Conservation (phyloP, 2,797 vertebrate genomes). For the Sebastes aleutianus region DNA sequence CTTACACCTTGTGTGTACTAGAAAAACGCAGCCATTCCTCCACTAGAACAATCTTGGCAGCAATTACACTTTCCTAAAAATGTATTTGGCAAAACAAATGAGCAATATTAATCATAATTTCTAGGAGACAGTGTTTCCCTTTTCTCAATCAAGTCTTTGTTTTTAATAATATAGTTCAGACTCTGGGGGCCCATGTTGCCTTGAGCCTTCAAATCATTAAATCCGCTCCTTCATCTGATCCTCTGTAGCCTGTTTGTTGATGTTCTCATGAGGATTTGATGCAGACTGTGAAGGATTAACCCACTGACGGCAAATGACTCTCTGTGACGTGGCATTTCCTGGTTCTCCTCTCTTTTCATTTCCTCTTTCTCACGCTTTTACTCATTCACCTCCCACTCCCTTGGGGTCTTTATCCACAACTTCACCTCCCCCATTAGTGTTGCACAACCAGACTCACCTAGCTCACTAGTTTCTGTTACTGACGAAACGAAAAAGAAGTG, state of each 20-base stretch:
- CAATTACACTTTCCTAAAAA: background rate
- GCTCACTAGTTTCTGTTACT: background rate
- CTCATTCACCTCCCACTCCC: constrained; percentile 27
- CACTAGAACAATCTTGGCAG: background rate
- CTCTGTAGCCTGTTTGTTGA: constrained; percentile 10
- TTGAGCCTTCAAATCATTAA: background rate
- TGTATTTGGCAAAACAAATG: background rate
- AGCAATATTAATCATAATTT: background rate
- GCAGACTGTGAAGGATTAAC: constrained; percentile 19
- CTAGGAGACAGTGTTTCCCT: background rate
- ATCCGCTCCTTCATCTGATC: background rate
- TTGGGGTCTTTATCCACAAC: background rate
- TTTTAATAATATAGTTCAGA: background rate
- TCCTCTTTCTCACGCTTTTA: constrained; percentile 65
- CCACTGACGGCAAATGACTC: constrained; percentile 9
- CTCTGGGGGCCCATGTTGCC: background rate
- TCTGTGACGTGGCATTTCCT: constrained; percentile 52
- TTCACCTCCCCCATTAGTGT: constrained; percentile 2
- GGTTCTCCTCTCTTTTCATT: constrained; percentile 40
- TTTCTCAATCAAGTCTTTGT: background rate
- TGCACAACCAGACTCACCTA: background rate
- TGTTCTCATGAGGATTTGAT: constrained; percentile 21
- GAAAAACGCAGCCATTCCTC: background rate
- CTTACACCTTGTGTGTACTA: background rate
- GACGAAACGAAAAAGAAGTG: background rate